phyloP scores from a whole-genome alignment of 2,113 vertebrate genomes.

The Pseudonaja textilis region DNA sequence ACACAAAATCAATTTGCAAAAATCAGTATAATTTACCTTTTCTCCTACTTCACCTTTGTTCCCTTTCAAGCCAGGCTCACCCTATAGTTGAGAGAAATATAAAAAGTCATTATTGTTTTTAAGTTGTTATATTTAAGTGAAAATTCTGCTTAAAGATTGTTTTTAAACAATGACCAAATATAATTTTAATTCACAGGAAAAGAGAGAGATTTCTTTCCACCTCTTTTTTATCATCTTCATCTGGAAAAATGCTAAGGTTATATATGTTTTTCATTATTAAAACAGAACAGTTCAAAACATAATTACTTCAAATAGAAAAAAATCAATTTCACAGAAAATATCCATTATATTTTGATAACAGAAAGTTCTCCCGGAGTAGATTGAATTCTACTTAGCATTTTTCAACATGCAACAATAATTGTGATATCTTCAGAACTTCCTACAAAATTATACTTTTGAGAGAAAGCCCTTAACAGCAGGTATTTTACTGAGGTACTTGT shows the following conservation, averaged over 20 bases:
- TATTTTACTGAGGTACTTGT: neutral
- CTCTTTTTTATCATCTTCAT: neutral
- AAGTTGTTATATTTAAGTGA: neutral
- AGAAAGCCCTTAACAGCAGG: neutral
- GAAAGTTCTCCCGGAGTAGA: neutral
- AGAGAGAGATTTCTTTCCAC: neutral
- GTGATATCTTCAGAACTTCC: neutral
- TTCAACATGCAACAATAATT: neutral
- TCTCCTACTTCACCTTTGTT: constrained; percentile 70
- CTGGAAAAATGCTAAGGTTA: neutral
- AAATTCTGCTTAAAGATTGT: neutral
- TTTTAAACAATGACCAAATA: neutral
- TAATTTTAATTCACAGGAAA: neutral
- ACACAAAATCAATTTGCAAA: neutral
- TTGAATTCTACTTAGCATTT: neutral
- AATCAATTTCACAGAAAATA: neutral
- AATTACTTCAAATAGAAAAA: neutral
- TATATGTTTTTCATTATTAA: neutral
- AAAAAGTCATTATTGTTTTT: neutral
- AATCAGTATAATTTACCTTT: constrained; percentile 62
- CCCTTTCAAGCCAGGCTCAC: constrained; percentile 68
- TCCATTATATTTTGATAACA: neutral
- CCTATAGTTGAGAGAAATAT: constrained; percentile 56
- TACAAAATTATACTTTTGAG: neutral
- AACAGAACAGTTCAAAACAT: neutral